phyloP scores from a whole-genome alignment of 2,888 invertebrate species.

The Petrolisthes cinctipes region DNA sequence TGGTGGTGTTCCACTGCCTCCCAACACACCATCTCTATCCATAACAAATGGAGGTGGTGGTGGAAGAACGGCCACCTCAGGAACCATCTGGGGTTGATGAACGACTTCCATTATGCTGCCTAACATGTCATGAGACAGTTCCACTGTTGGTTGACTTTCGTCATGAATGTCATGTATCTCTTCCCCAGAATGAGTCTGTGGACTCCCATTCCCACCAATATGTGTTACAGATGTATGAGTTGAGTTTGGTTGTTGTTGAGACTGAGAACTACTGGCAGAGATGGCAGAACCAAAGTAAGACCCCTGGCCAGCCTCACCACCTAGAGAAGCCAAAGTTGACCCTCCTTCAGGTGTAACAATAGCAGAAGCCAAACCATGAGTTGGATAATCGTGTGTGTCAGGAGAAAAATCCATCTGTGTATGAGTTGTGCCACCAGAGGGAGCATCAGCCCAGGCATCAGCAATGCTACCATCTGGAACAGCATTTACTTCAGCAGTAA shows the following conservation, averaged over 20 bases:
- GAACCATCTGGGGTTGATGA: conserved; percentile 44
- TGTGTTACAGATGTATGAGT: background rate
- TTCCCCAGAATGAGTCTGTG: background rate
- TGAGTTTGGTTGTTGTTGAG: background rate
- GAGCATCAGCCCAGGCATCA: conserved; percentile 86
- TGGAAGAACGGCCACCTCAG: conserved; percentile 17
- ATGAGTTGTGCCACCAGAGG: conserved; percentile 87
- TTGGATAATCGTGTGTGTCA: background rate
- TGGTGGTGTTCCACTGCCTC: conserved; percentile 29
- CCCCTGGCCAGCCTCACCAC: conserved; percentile 3
- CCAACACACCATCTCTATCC: conserved; percentile 19
- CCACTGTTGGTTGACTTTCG: background rate
- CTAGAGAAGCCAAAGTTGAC: conserved; percentile 37
- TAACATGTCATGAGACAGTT: conserved; percentile 35
- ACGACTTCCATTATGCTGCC: conserved; percentile 56
- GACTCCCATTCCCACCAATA: background rate
- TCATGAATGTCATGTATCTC: background rate
- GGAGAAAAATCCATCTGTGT: conserved; percentile 85
- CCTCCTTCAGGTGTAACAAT: conserved; percentile 7
- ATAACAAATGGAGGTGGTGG: background rate
- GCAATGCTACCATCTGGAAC: conserved; percentile 86
- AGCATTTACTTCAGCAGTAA: conserved; percentile 83
- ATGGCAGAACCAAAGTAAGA: conserved; percentile 34
- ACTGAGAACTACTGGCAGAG: conserved; percentile 13
- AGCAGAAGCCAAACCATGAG: conserved; percentile 47